Evolutionary conservation across 2,888 invertebrate species (phyloP).

Genomic region (Drosophila suboccidentalis): DNA sequence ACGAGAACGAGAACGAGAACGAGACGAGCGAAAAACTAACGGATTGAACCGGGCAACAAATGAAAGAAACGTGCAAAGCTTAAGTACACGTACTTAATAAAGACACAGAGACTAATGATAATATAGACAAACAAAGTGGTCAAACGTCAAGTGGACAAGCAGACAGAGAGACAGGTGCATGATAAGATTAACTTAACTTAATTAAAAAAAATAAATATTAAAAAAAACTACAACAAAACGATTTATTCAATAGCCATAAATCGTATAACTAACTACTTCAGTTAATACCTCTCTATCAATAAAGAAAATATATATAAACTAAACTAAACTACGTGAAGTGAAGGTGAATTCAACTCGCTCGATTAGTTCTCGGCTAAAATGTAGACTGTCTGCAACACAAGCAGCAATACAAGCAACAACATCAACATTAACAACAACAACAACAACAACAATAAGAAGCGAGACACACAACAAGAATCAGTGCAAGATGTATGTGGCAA

Average conservation of each 20-base stretch:
- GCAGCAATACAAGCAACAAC: neutral
- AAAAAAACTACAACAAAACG: conserved; percentile 5
- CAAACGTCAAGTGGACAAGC: conserved; percentile 31
- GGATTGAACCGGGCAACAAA: conserved; percentile 28
- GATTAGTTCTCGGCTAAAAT: conserved; percentile 34
- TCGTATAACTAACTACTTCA: conserved; percentile 28
- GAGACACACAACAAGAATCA: conserved; percentile 15
- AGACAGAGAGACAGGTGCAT: conserved; percentile 34
- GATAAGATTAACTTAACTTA: conserved; percentile 54
- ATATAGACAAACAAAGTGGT: conserved; percentile 27
- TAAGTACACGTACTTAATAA: conserved; percentile 27
- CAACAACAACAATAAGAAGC: neutral
- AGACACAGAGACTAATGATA: conserved; percentile 19
- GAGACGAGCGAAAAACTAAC: conserved; percentile 4
- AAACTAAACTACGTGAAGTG: conserved; percentile 14
- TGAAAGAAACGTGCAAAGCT: conserved; percentile 45
- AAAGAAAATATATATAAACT: neutral
- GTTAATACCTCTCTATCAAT: conserved; percentile 19
- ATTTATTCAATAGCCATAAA: conserved; percentile 15
- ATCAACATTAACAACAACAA: conserved; percentile 1
- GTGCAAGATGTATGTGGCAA: conserved; percentile 81
- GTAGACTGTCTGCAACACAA: conserved; percentile 28
- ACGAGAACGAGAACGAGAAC: conserved; percentile 13
- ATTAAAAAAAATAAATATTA: conserved; percentile 38
- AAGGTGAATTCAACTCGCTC: conserved; percentile 21